phyloP scores from a whole-genome alignment of 2,113 vertebrate genomes.

The Hyperopisus bebe region DNA sequence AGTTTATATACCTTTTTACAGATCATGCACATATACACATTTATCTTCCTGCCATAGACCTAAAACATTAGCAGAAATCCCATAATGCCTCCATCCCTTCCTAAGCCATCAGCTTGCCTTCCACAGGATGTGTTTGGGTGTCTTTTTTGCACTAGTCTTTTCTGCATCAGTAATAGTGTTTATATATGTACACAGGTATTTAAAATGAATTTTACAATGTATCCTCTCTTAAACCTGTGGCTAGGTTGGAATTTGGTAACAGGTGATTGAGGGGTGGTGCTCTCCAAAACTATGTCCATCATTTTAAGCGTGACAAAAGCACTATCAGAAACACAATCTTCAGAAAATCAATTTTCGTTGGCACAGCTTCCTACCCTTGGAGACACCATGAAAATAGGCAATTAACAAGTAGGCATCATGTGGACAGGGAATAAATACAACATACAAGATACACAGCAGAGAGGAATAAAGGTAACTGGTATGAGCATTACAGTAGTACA shows the following conservation, averaged over 20 bases:
- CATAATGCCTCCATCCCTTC: too few species aligned
- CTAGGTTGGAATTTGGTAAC: not conserved
- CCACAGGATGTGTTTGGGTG: not conserved
- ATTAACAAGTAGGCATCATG: not conserved
- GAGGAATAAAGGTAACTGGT: not conserved
- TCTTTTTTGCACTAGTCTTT: not conserved
- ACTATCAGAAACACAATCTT: not conserved
- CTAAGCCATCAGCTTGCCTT: too few species aligned
- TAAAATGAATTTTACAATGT: not conserved
- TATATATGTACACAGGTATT: not conserved
- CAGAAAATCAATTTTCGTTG: not conserved
- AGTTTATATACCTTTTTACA: too few species aligned
- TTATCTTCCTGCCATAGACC: too few species aligned
- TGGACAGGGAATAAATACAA: not conserved
- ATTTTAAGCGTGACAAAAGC: not conserved
- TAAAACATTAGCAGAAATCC: too few species aligned
- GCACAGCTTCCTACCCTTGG: not conserved
- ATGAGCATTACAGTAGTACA: not conserved
- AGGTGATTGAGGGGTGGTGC: not conserved
- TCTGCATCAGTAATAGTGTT: not conserved
- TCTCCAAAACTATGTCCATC: not conserved
- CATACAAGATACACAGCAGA: not conserved
- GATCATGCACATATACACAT: too few species aligned
- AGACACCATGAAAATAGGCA: not conserved
- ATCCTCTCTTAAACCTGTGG: not conserved